These are phyloP conservation scores for Mormyrus iriodes DNA, from an alignment of 2,113 vertebrate genomes.

Conservation along the genomic window DNA sequence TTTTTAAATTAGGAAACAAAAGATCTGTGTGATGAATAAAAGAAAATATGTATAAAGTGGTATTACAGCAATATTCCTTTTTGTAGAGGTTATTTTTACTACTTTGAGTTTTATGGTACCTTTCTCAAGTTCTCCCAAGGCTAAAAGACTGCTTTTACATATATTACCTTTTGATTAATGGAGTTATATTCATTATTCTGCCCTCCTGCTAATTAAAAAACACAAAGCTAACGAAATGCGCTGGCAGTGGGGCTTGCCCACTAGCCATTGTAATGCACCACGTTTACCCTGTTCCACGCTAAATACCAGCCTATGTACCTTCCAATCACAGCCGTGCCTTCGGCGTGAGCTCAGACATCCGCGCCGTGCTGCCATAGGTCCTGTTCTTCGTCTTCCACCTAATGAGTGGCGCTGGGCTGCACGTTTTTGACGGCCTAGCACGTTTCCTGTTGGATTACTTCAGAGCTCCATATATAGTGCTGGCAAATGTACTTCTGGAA, in stretches of 20 bases:
- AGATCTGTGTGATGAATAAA: slow-evolving; percentile 53
- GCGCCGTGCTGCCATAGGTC: neutral
- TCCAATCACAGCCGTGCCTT: slow-evolving; percentile 15
- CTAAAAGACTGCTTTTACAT: slow-evolving; percentile 71
- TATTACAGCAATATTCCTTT: slow-evolving; percentile 49
- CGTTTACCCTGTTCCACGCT: slow-evolving; percentile 44
- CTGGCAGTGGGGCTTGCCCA: slow-evolving; percentile 70
- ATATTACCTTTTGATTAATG: slow-evolving; percentile 79
- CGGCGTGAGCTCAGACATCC: neutral
- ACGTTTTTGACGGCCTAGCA: neutral
- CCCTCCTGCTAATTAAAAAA: slow-evolving; percentile 72
- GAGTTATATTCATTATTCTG: slow-evolving; percentile 75
- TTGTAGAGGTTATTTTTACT: slow-evolving; percentile 47
- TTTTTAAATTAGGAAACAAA: slow-evolving; percentile 32
- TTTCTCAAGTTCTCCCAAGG: slow-evolving; percentile 59
- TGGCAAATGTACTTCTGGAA: neutral
- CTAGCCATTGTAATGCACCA: slow-evolving; percentile 59
- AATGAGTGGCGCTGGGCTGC: neutral
- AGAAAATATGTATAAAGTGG: slow-evolving; percentile 55
- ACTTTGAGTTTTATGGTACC: slow-evolving; percentile 55
- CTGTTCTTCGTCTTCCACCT: neutral
- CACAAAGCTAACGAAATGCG: slow-evolving; percentile 69
- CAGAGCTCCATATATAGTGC: neutral
- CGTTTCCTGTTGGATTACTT: neutral
- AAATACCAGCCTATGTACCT: slow-evolving; percentile 33